phyloP scores from a whole-genome alignment of 2,888 invertebrate species.

The Polydrusus tereticollis region DNA sequence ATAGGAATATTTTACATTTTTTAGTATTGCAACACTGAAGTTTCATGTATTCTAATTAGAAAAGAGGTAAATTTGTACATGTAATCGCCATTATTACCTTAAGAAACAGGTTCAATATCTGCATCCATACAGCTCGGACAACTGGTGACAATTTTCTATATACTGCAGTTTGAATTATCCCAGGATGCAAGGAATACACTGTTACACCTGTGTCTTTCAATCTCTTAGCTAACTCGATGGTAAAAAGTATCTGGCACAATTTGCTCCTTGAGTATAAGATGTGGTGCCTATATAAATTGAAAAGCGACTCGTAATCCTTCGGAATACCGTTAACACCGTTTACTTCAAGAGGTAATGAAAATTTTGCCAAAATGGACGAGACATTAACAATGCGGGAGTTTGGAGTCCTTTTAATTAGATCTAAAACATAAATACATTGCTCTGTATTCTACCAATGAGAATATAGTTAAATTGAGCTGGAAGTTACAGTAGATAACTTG shows the following conservation, averaged over 20 bases:
- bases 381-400: constrained; percentile 24
- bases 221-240: too few relatives aligned
- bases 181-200: constrained; percentile 57
- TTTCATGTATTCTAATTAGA: too few relatives aligned
- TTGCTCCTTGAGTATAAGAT: constrained; percentile 52
- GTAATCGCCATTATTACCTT: neutral
- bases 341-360: neutral
- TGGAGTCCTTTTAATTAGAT: constrained; percentile 6
- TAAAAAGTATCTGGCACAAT: constrained; percentile 55
- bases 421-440: too few relatives aligned
- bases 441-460: too few relatives aligned
- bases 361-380: neutral
- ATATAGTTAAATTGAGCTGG: too few relatives aligned
- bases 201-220: constrained; percentile 53
- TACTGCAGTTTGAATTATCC: constrained; percentile 48
- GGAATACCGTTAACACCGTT: neutral
- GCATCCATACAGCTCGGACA: neutral
- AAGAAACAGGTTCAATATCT: neutral
- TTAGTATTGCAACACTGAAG: too few relatives aligned
- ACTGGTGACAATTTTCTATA: neutral
- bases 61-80: too few relatives aligned
- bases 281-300: too few relatives aligned
- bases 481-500: too few relatives aligned
- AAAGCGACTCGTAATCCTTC: neutral
- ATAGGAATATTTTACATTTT: too few relatives aligned